phyloP scores from a whole-genome alignment of 2,797 vertebrate species.

The Sebastes paucispinis region DNA sequence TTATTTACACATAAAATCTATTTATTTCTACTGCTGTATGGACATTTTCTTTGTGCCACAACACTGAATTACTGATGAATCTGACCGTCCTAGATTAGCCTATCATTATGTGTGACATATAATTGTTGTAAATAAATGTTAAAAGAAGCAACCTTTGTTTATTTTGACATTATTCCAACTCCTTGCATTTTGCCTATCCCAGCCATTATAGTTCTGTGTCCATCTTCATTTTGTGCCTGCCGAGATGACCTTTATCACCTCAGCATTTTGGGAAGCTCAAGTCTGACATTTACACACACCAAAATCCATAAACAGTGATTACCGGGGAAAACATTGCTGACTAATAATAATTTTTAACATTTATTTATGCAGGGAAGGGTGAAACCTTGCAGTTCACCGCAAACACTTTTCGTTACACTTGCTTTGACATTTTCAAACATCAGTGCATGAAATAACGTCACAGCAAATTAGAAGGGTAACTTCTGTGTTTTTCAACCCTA shows the following conservation, averaged over 20 bases:
- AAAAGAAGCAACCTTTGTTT: slow-evolving; percentile 3
- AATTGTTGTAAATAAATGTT: slow-evolving; percentile 60
- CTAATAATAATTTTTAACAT: slow-evolving; percentile 9
- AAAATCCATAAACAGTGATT: slow-evolving; percentile 26
- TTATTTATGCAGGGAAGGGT: not conserved
- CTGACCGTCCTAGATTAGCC: not conserved
- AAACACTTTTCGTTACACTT: not conserved
- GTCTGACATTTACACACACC: slow-evolving; percentile 21
- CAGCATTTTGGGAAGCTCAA: slow-evolving; percentile 4
- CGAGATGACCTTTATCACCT: not conserved
- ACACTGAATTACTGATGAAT: slow-evolving; percentile 1
- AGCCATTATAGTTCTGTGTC: not conserved
- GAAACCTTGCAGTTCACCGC: not conserved
- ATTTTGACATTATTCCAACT: not conserved
- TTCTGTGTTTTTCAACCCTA: no score
- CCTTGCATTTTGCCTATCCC: not conserved
- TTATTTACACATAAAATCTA: not conserved
- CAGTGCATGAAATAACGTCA: not conserved
- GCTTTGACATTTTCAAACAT: not conserved
- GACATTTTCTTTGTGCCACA: not conserved
- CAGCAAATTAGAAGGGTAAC: not conserved
- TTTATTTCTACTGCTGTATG: slow-evolving; percentile 21
- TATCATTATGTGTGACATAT: not conserved
- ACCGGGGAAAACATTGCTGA: not conserved
- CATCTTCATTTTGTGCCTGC: not conserved